Conservation (phyloP, 2,888 invertebrate species). For the Nebria salina region DNA sequence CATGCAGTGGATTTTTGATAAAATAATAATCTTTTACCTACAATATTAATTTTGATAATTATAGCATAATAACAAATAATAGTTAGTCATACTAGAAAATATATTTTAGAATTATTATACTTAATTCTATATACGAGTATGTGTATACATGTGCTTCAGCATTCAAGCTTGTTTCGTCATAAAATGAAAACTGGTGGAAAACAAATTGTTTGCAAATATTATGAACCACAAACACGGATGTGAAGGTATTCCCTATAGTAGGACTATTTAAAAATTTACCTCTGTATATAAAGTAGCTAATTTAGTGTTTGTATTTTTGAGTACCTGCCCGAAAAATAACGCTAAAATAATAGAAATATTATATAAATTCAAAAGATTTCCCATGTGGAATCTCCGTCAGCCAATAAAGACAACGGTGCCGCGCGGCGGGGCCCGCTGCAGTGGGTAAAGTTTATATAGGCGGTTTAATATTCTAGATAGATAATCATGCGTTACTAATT, state of each 20-base stretch:
- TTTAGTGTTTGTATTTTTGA: background rate
- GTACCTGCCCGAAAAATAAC: background rate
- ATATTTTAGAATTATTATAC: too few relatives aligned
- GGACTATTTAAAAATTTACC: background rate
- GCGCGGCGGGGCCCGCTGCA: background rate
- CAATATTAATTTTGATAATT: too few relatives aligned
- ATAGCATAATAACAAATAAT: too few relatives aligned
- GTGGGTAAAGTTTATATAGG: background rate
- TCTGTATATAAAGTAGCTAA: constrained; percentile 14
- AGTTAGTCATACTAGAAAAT: too few relatives aligned
- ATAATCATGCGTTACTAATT: constrained; percentile 43
- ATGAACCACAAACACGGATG: too few relatives aligned
- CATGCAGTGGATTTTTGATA: too few relatives aligned
- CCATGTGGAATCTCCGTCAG: background rate
- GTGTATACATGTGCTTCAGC: too few relatives aligned
- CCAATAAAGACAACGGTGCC: background rate
- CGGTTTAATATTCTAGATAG: background rate
- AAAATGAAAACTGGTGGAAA: too few relatives aligned
- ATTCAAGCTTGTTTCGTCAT: too few relatives aligned
- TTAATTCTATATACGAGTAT: too few relatives aligned
- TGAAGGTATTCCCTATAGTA: background rate
- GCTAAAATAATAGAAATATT: background rate
- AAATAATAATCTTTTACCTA: too few relatives aligned
- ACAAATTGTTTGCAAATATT: too few relatives aligned
- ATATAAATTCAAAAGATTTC: background rate